Evolutionary conservation across 2,888 invertebrate species (phyloP), one percentile per base, ranked within the genome.

Genomic region (Mactromeris polynyma): DNA sequence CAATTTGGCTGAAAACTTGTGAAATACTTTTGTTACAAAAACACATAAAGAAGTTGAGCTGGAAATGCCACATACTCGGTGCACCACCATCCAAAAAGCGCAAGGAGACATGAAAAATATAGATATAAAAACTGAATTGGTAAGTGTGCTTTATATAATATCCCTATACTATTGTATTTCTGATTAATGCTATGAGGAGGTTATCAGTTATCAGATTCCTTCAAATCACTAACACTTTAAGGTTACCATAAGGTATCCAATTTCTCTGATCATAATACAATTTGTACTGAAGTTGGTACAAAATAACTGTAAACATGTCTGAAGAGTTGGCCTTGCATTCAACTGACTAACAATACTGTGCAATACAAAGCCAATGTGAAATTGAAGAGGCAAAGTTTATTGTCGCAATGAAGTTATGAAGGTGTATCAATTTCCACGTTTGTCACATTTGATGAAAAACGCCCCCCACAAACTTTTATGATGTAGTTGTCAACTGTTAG

Each of bases 371-470:
- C n/a, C 26, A 64, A 9, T 26, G 26, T 64, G 83, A 77, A 36
- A 83, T 83, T 83, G 46, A 73, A 83, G 83, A 83, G 69, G 26
- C 73, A 42, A 26, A 51, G 83, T 46, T 36, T 33, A 83, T 83
- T 77, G 51, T 83, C 46, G 83, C 83, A 77, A 40, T 64, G 36
- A 77, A 36, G n/a, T 36, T n/a, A 21, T 42, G 21, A 42, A 36
- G 31, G 40, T 81, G 54, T 73, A 81, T 81, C 81, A 19, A 38
- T 81, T 87, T 82, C 81, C 21, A 21, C 21, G 78, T 42, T 78
- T 87, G 83, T 82, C 86, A 87, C 78, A 46, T 82, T 42, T 51
- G 38, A 31, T 87, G 33, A 77, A 78, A 81, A 54, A 82, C 73
- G 19, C 82, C 78, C 51, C 86, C 86, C 83, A 82, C 77, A 40